Evolutionary conservation across 2,113 vertebrate species (phyloP), one percentile per base, ranked within the genome.

Genomic region (Aphyosemion australe): DNA sequence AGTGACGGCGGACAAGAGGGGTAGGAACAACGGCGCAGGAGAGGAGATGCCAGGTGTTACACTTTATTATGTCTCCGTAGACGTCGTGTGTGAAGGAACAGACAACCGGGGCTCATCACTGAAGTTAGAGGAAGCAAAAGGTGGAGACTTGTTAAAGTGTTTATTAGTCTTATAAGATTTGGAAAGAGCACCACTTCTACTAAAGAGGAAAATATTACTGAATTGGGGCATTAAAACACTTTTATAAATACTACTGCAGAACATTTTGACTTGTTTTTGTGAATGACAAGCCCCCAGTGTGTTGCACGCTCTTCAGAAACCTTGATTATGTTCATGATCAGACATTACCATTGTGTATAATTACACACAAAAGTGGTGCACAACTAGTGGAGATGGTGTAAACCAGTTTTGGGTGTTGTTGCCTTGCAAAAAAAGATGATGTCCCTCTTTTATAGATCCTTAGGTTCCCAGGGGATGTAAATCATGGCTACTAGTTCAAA

Each of bases 21-120:
- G 63, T 62, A 65, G 55, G 49, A 69, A 78, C 52, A 77, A 61
- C 74, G 67, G 65, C 74, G 63, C 66, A 79, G 61, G 62, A 67
- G 77, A 85, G 76, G 72, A 81, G 80, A 57, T 59, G 65, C 39
- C 65, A 54, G 57, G 72, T 72, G 46, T 67, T 67, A 61, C 53
- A 74, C 72, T 42, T 65, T 62, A 59, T 47, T 2, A 45, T 52
- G 34, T 8, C 50, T 12, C 73, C 46, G n/a, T 43, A 46, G 57
- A 37, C 5, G 32, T 16, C 45, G 34, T 54, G 60, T 37, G 41
- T 20, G 69, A 39, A 72, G 42, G 41, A 53, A 49, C 32, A 41
- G n/a, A 65, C 14, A 12, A 50, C 47, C 3, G 1, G 70, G 37
- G 5, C 18, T 69, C 55, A 4, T 66, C 51, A 6, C 15, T 42